Percentiles rank a stretch among this genome's conserved stretches.
Conservation (phyloP, 2,888 invertebrate genomes). For the Eupithecia inturbata region DNA sequence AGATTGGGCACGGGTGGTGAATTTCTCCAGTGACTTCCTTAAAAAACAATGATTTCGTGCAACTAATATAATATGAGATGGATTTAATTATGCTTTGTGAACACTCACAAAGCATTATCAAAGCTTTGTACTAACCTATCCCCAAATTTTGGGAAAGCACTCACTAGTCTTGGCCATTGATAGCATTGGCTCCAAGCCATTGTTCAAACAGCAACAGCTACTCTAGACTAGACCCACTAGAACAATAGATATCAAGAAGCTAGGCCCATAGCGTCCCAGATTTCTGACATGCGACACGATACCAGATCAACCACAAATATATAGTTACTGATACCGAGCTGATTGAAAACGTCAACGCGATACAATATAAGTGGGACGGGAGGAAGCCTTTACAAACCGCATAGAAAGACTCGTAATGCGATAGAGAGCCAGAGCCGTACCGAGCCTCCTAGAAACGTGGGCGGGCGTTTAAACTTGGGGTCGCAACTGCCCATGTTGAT, state of each 20-base stretch:
- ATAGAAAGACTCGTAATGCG: constrained; percentile 68
- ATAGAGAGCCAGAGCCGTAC: constrained; percentile 56
- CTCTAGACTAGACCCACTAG: not conserved
- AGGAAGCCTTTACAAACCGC: constrained; percentile 78
- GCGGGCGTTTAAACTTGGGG: not conserved
- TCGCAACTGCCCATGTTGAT: not conserved
- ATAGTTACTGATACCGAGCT: constrained; percentile 46
- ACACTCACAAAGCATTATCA: not conserved
- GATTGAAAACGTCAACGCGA: constrained; percentile 65
- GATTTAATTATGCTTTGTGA: no score
- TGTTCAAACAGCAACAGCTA: constrained; percentile 16
- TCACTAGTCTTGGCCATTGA: not conserved
- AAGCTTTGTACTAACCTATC: not conserved
- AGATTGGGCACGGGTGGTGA: no score
- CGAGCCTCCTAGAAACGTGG: not conserved
- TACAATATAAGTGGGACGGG: constrained; percentile 66
- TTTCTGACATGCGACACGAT: constrained; percentile 46
- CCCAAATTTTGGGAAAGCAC: not conserved
- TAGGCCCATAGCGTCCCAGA: constrained; percentile 34
- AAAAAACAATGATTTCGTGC: no score
- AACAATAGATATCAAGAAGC: constrained; percentile 29
- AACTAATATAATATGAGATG: no score
- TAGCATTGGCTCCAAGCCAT: constrained; percentile 1
- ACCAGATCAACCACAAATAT: constrained; percentile 44
- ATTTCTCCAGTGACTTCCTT: no score